Conservation (phyloP, 1,140 invertebrate genomes). For the Cyphomyrmex costatus region DNA sequence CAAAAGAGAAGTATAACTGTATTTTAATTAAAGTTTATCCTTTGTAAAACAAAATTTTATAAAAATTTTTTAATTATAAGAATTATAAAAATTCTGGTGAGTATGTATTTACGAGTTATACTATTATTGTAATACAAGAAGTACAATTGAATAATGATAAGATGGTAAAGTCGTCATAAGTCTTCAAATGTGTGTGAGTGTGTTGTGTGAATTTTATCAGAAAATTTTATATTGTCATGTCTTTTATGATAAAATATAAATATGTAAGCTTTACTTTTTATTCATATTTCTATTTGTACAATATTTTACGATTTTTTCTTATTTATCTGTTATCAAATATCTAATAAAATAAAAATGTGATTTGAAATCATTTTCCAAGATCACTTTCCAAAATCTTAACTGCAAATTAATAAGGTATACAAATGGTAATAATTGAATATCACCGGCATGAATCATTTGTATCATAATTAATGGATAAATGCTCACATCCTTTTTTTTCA, state of each 20-base stretch:
- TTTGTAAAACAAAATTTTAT: too few relatives aligned
- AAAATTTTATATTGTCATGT: constrained; percentile 2
- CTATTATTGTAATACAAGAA: background rate
- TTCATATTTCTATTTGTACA: constrained; percentile 31
- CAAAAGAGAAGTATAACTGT: too few relatives aligned
- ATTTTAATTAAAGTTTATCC: too few relatives aligned
- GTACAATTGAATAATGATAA: background rate
- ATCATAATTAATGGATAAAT: constrained; percentile 23
- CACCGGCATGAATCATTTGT: constrained; percentile 4
- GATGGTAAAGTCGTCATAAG: background rate
- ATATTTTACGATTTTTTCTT: constrained; percentile 27
- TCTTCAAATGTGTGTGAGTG: background rate
- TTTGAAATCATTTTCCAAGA: constrained; percentile 8
- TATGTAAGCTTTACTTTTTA: constrained; percentile 44
- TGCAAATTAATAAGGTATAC: constrained; percentile 13
- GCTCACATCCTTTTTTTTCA: background rate
- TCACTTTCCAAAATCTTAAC: constrained; percentile 14
- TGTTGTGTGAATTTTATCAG: background rate
- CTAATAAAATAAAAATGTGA: background rate
- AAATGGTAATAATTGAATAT: constrained; percentile 17
- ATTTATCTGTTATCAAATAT: constrained; percentile 23
- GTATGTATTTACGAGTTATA: background rate
- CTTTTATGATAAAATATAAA: background rate
- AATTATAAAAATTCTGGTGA: background rate
- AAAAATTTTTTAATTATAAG: background rate